Evolutionary conservation across 64 coral and sea anemone genomes (phyloP), one percentile per base, ranked within the genome.

Genomic region (Cladopsammia gracilis): DNA sequence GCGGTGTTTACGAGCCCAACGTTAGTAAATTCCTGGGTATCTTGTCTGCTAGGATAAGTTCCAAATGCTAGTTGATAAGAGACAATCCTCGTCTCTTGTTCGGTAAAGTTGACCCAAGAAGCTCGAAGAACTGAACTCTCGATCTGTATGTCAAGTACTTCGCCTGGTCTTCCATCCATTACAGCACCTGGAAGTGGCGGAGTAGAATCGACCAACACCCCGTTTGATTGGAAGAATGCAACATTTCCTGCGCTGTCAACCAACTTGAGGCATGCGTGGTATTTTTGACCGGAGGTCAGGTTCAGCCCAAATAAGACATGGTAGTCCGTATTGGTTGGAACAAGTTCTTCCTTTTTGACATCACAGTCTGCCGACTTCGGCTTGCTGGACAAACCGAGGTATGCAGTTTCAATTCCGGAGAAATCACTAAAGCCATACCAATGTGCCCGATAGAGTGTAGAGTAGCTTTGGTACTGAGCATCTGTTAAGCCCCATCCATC

Each of bases 351-450:
- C 16, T 89, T 62, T 24, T 46, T 93, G 25, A 89, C 87, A 58
- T 96, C 94, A 89, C 98, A 99, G 26, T 50, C 25, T 2, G 70
- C 10, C 15, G 90, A 77, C 14, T 91, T 71, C 6, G 58, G 10
- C 13, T 86, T 91, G n/a, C 83, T 94, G 13, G 90, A 91, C 9
- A 99, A 75, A 25, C 98, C 95, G 51, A 94, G 86, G 80, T 93
- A 90, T n/a, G 93, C 75, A 0, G 48, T 50, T 64, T 85, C 48
- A 10, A 99, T 56, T 3, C 98, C 98, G 25, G 98, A 99, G 70
- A 96, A 93, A 56, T 99, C 98, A 49, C 19, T 91, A 23, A 99
- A 65, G n/a, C 98, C 98, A 74, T 88, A 90, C 98, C 98, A 99
- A 65, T 99, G 94, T 25, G 94, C 91, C 45, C 98, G 98, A 49